A percentile compares a stretch with the other conserved stretches of the same genome.
These are phyloP conservation scores for Limnephilus auricula DNA, from an alignment of 2,888 invertebrate genomes.

Conservation along the genomic window DNA sequence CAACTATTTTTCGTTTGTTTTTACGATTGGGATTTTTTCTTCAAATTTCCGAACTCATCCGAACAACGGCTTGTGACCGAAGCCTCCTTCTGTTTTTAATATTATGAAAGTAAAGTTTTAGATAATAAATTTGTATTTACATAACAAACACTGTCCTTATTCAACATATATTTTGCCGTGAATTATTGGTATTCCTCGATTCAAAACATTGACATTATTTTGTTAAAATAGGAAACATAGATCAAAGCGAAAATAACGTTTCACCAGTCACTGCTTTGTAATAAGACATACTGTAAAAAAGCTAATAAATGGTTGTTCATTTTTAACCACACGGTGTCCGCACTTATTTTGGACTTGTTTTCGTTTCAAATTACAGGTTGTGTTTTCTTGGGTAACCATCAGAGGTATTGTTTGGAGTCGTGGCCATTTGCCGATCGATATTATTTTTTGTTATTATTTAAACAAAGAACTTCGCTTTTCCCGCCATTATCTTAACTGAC, in stretches of 20 bases:
- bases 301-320: not conserved
- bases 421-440: conserved; percentile 48
- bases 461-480: conserved; percentile 48
- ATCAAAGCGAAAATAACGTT: not conserved
- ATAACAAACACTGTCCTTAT: too few species aligned
- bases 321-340: conserved; percentile 28
- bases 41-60: too few species aligned
- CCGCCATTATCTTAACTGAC: conserved; percentile 32
- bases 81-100: too few species aligned
- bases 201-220: not conserved
- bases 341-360: conserved; percentile 27
- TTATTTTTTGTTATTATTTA: conserved; percentile 46
- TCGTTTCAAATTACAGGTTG: conserved; percentile 55
- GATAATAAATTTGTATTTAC: too few species aligned
- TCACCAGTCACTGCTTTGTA: not conserved
- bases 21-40: too few species aligned
- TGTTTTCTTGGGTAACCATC: conserved; percentile 45
- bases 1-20: too few species aligned
- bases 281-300: not conserved
- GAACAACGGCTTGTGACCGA: too few species aligned
- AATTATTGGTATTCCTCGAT: too few species aligned
- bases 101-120: too few species aligned
- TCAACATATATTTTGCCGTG: too few species aligned
- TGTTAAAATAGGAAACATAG: not conserved
- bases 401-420: conserved; percentile 51